These are phyloP conservation scores for Oxyruncus cristatus DNA, from an alignment of 2,113 vertebrate genomes.

Conservation along the genomic window DNA sequence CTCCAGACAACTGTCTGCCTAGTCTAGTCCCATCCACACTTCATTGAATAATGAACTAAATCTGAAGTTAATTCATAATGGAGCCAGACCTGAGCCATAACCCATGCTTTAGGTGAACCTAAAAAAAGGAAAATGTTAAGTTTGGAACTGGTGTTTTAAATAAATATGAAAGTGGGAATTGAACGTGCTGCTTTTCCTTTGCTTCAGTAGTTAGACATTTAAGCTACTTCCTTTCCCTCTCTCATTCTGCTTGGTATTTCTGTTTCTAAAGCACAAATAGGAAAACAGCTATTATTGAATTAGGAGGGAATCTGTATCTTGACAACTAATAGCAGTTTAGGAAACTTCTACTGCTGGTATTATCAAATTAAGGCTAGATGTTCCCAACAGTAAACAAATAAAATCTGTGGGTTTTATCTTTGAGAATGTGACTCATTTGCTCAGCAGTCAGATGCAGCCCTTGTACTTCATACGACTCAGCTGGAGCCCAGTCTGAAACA, in stretches of 20 bases:
- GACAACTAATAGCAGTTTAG: not conserved
- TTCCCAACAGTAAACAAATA: not conserved
- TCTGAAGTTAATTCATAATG: not conserved
- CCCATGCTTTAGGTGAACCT: not conserved
- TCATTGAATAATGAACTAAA: not conserved
- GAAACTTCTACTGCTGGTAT: not conserved
- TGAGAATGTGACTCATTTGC: not conserved
- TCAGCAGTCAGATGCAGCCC: not conserved
- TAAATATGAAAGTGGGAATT: not conserved
- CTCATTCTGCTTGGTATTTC: not conserved
- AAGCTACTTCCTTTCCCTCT: not conserved
- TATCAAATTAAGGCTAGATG: not conserved
- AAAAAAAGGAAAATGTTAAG: not conserved
- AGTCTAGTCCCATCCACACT: not conserved
- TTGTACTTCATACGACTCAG: not conserved
- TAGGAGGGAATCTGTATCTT: not conserved
- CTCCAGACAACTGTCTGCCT: not conserved
- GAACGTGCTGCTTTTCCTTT: not conserved
- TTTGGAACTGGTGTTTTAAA: not conserved
- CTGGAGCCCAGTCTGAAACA: constrained; percentile 40
- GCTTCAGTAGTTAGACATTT: not conserved
- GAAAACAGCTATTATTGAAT: not conserved
- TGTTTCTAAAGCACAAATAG: not conserved
- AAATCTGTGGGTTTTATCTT: not conserved
- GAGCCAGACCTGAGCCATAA: not conserved